Evolutionary conservation across 2,797 vertebrate genomes (phyloP), one percentile per base, ranked within the genome.

Genomic region (Lateolabrax maculatus): DNA sequence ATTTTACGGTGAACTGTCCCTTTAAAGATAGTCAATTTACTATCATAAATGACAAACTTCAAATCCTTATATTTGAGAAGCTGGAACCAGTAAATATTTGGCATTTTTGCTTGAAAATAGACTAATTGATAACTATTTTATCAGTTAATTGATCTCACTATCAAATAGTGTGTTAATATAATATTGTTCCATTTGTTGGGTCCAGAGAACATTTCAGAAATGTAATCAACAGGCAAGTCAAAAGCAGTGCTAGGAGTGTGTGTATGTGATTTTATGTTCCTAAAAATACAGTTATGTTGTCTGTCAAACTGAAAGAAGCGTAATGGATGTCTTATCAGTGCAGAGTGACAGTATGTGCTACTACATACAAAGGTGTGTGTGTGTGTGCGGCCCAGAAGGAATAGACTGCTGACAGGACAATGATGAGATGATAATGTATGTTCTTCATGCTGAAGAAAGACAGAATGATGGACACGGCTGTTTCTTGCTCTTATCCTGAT

Each of bases 351-450:
- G 82, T 64, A 57, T 78, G 75, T 85, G 73, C 67, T 56, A n/a
- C 52, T 68, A 44, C 48, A 68, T 62, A 46, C 23, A 39, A 34
- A 1, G 0, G 6, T 39, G 52, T 72, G 61, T 78, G 76, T 43
- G 66, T 63, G 70, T 57, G 81, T 46, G 75, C 31, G 43, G 15
- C 3, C 39, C 9, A 52, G 71, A 13, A 12, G 57, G 72, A 71
- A 29, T 6, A 63, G 68, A 21, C 41, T 71, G 77, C 88, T 88
- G 88, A 85, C 88, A 86, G 84, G 80, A 66, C 71, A 56, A 39
- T 85, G 87, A 90, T 84, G 80, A 75, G 87, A 80, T 77, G 84
- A 89, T 87, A 86, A 87, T 69, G 71, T 80, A 51, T 73, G 84
- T 87, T 81, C 77, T 64, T 63, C 51, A n/a, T 15, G 80, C 39